Evolutionary conservation across 2,797 vertebrate genomes (phyloP).

Genomic region (Pseudochirops cupreus): DNA sequence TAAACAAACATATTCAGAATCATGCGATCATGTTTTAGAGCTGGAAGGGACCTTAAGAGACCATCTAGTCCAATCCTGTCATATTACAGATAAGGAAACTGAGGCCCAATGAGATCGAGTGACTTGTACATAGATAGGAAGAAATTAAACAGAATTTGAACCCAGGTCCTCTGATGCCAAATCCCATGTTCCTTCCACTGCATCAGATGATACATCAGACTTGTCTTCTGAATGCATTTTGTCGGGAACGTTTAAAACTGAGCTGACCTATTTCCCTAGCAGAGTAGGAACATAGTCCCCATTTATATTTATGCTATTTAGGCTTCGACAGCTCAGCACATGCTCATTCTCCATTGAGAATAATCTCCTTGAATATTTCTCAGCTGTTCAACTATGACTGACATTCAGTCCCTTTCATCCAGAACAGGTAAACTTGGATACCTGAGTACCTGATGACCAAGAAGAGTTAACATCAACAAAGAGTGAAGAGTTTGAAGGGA

Average conservation of each 20-base stretch:
- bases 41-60: background rate
- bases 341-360: background rate
- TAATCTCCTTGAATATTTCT: conserved; percentile 41
- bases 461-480: background rate
- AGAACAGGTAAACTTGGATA: conserved; percentile 32
- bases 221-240: background rate
- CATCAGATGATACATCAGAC: background rate
- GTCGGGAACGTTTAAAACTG: background rate
- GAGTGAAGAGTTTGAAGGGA: background rate
- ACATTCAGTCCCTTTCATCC: background rate
- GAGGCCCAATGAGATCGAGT: background rate
- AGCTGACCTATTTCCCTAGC: background rate
- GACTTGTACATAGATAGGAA: background rate
- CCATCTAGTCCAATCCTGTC: background rate
- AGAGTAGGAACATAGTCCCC: background rate
- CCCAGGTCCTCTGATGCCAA: background rate
- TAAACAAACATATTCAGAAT: background rate
- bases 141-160: background rate
- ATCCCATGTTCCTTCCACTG: background rate
- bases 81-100: background rate
- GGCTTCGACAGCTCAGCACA: conserved; percentile 18
- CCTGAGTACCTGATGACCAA: background rate
- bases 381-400: conserved; percentile 9
- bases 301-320: conserved; percentile 16
- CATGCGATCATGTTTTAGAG: background rate